A percentile compares a stretch with the other conserved stretches of the same genome.
Conservation (phyloP, 2,797 vertebrate species). For the Pantherophis vulpinus region DNA sequence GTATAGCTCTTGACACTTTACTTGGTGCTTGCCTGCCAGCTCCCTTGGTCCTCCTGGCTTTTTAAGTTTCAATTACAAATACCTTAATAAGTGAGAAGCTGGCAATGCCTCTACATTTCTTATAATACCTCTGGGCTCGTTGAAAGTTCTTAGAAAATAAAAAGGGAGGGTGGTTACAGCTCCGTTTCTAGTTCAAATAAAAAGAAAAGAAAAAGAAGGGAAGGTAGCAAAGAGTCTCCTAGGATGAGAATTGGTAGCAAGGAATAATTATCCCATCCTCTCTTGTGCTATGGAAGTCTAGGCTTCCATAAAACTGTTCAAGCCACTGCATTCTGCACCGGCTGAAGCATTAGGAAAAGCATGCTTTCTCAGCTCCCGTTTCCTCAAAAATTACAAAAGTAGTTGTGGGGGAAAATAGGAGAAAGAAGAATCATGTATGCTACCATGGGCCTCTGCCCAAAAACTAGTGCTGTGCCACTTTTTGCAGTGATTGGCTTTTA, state of each 20-base stretch:
- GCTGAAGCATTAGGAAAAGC: neutral
- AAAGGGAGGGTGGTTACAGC: neutral
- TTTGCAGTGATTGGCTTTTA: neutral
- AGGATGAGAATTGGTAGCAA: neutral
- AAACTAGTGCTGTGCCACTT: neutral
- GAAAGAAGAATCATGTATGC: neutral
- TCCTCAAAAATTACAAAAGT: neutral
- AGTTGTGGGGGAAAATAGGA: neutral
- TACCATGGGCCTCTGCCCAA: neutral
- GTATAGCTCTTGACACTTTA: neutral
- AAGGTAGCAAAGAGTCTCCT: neutral
- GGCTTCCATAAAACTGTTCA: neutral
- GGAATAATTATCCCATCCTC: neutral
- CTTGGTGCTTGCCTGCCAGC: neutral
- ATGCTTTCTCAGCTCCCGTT: neutral
- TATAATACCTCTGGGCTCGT: neutral
- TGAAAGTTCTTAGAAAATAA: neutral
- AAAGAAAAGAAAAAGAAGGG: neutral
- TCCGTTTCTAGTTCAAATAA: neutral
- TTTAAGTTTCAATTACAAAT: neutral
- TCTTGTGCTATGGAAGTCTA: neutral
- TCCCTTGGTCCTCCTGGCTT: neutral
- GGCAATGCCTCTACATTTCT: neutral
- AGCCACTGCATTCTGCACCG: neutral
- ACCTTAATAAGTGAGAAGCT: neutral